Conservation (phyloP, 2,113 vertebrate genomes). For the Cercopithecus mona region DNA sequence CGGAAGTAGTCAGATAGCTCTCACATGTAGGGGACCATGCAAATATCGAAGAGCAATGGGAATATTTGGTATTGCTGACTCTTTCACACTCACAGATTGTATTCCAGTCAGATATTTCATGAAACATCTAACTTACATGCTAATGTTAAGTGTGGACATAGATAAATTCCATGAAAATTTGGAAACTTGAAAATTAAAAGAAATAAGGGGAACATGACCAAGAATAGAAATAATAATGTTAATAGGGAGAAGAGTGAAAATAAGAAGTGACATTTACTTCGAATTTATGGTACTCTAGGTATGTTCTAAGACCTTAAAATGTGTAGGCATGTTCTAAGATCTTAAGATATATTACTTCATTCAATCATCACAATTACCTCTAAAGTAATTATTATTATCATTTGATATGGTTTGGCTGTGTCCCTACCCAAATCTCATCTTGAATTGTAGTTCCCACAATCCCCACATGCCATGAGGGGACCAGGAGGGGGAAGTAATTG, state of each 20-base stretch:
- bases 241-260: background rate
- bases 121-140: background rate
- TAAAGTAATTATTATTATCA: background rate
- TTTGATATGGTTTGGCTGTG: no score
- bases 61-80: background rate
- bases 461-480: accelerated
- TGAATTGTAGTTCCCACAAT: no score
- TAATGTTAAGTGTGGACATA: background rate
- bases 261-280: background rate
- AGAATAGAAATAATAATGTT: background rate
- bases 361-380: background rate
- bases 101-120: background rate
- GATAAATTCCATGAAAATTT: background rate
- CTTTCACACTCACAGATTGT: background rate
- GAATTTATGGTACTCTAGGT: background rate
- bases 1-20: background rate
- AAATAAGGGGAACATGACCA: background rate
- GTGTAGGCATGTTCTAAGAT: background rate
- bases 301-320: background rate
- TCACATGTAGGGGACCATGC: background rate
- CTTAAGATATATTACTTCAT: background rate
- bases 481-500: no score
- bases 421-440: no score
- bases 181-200: background rate
- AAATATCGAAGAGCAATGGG: background rate